phyloP scores from a whole-genome alignment of 1,140 invertebrate species.

The Dendroctonus ponderosae region DNA sequence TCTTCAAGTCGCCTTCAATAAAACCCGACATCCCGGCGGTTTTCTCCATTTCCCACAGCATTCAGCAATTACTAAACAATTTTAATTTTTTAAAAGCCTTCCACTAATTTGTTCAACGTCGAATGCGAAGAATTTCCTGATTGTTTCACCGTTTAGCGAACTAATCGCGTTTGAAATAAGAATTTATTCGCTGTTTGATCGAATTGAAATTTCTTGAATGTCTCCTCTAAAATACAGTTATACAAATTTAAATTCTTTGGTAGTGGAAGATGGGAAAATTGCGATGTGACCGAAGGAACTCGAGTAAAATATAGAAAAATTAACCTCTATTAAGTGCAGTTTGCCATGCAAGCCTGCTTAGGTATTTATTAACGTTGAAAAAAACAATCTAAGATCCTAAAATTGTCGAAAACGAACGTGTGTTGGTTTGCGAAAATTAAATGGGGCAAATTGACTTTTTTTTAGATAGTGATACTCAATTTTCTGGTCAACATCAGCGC shows the following conservation, averaged over 20 bases:
- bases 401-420: no score
- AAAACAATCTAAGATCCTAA: no score
- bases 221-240: constrained; percentile 3
- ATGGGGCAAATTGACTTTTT: no score
- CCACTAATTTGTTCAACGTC: constrained; percentile 1
- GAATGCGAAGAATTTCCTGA: background rate
- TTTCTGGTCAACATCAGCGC: background rate
- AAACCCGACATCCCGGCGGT: background rate
- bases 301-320: no score
- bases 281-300: no score
- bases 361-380: no score
- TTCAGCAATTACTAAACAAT: background rate
- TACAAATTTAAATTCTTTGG: constrained; percentile 9
- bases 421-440: no score
- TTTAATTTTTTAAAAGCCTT: constrained; percentile 8
- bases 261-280: background rate
- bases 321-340: no score
- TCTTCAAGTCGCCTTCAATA: no score
- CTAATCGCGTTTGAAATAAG: background rate
- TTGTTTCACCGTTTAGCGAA: background rate
- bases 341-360: no score
- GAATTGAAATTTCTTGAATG: constrained; percentile 7
- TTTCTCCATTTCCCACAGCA: background rate
- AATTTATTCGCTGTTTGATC: constrained; percentile 1
- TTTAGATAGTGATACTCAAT: background rate